These are phyloP conservation scores for Meteorus cinctellus DNA, from an alignment of 2,888 invertebrate species.

Conservation along the genomic window DNA sequence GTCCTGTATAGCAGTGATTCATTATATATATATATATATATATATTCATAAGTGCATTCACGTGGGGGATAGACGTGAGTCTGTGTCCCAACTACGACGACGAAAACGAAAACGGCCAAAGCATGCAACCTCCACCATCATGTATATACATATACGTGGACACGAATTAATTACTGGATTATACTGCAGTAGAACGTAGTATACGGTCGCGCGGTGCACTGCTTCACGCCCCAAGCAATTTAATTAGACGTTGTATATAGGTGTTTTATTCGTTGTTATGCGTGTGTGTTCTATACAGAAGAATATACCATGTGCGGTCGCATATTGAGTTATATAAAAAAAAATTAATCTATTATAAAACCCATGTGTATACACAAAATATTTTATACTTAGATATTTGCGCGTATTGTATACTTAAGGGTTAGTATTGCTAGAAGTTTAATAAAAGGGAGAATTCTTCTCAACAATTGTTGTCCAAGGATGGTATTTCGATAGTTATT, in stretches of 20 bases:
- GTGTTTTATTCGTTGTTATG: constrained; percentile 35
- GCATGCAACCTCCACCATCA: not conserved
- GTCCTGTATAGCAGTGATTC: constrained; percentile 19
- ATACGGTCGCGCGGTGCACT: constrained; percentile 18
- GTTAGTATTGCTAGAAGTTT: too few species aligned
- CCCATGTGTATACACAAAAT: too few species aligned
- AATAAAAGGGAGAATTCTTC: too few species aligned
- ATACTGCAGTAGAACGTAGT: constrained; percentile 35
- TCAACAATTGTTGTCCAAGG: too few species aligned
- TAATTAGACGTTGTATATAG: constrained; percentile 36
- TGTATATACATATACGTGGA: not conserved
- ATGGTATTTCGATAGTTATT: too few species aligned
- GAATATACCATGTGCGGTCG: not conserved
- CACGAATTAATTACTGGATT: constrained; percentile 43
- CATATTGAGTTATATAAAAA: not conserved
- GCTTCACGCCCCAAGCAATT: constrained; percentile 42
- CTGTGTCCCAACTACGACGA: not conserved
- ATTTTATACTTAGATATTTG: too few species aligned
- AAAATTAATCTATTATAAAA: too few species aligned
- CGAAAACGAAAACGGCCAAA: constrained; percentile 2
- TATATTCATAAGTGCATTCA: constrained; percentile 14
- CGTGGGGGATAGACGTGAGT: constrained; percentile 21
- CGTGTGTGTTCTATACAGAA: not conserved
- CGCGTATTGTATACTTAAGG: too few species aligned
- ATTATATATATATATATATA: not conserved